Conservation (phyloP, 92 coral and sea anemone genomes). For the Plumapathes pennacea region DNA sequence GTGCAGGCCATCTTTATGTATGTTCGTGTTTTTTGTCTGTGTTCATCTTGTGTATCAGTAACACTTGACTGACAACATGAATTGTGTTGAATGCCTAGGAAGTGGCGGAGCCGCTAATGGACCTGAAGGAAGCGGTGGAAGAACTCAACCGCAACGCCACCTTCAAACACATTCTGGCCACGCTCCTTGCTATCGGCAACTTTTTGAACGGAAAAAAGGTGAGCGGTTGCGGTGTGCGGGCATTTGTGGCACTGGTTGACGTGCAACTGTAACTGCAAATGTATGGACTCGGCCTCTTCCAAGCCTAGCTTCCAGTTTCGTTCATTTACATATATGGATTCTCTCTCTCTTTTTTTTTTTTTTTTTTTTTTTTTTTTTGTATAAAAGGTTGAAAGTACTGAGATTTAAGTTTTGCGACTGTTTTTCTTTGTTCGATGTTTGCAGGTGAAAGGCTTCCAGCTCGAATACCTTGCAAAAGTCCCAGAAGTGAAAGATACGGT, state of each 20-base stretch:
- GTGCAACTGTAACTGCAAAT: no score
- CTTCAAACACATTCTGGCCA: conserved; percentile 88
- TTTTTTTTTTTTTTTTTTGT: no score
- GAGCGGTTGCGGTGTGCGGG: no score
- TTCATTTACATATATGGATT: no score
- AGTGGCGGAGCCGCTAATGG: conserved; percentile 99
- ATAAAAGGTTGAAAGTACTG: not conserved
- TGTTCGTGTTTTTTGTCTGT: not conserved
- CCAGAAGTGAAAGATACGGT: conserved; percentile 99
- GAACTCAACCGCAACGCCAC: conserved; percentile 83
- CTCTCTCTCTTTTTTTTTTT: no score
- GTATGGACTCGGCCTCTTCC: no score
- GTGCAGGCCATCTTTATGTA: not conserved
- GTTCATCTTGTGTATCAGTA: not conserved
- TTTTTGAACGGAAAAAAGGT: conserved; percentile 96
- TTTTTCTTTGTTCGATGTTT: not conserved
- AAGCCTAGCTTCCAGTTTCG: no score
- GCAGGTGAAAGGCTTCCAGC: conserved; percentile 97
- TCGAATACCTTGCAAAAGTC: conserved; percentile 93
- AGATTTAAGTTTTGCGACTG: not conserved
- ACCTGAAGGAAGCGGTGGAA: conserved; percentile 86
- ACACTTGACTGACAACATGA: not conserved
- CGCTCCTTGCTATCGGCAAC: conserved; percentile 94
- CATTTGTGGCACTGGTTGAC: no score
- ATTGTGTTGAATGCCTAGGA: conserved; percentile 46